These are phyloP conservation scores for Camponotus vicinus DNA, from an alignment of 1,140 invertebrate species.

Conservation along the genomic window DNA sequence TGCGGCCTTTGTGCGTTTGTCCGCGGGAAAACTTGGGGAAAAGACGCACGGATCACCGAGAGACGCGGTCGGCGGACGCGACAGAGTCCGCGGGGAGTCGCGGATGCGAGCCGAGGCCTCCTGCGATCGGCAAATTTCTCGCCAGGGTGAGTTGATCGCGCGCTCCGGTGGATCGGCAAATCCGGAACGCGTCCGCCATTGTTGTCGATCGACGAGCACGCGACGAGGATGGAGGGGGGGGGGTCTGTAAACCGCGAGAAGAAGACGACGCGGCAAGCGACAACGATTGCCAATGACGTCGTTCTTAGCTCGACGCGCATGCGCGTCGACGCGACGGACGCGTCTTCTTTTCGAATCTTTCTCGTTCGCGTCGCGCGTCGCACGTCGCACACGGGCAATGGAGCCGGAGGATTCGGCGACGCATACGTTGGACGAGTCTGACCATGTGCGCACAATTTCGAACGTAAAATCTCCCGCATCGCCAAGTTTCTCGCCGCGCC, in stretches of 20 bases:
- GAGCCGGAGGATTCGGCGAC: too few relatives aligned
- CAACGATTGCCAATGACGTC: too few relatives aligned
- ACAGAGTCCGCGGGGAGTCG: slow-evolving; percentile 6
- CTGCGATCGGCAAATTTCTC: slow-evolving; percentile 29
- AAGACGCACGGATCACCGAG: slow-evolving; percentile 3
- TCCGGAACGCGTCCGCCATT: slow-evolving; percentile 82
- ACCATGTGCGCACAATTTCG: neutral
- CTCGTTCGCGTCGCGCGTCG: too few relatives aligned
- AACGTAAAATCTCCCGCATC: slow-evolving; percentile 57
- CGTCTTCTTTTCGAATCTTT: slow-evolving; percentile 72
- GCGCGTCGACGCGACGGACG: slow-evolving; percentile 5
- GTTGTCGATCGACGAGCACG: slow-evolving; percentile 76
- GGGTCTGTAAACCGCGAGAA: neutral
- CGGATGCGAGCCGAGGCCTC: slow-evolving; percentile 52
- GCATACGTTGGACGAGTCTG: too few relatives aligned
- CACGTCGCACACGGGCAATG: too few relatives aligned
- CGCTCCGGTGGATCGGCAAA: slow-evolving; percentile 74
- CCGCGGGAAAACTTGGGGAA: slow-evolving; percentile 70
- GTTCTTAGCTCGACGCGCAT: slow-evolving; percentile 78
- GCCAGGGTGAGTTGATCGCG: slow-evolving; percentile 61
- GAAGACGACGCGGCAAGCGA: slow-evolving; percentile 66
- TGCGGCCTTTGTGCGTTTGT: slow-evolving; percentile 78
- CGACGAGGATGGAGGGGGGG: neutral
- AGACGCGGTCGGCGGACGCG: neutral
- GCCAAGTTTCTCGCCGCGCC: slow-evolving; percentile 52